phyloP scores from a whole-genome alignment of 2,797 vertebrate genomes.

The Hephaestus fuliginosus region DNA sequence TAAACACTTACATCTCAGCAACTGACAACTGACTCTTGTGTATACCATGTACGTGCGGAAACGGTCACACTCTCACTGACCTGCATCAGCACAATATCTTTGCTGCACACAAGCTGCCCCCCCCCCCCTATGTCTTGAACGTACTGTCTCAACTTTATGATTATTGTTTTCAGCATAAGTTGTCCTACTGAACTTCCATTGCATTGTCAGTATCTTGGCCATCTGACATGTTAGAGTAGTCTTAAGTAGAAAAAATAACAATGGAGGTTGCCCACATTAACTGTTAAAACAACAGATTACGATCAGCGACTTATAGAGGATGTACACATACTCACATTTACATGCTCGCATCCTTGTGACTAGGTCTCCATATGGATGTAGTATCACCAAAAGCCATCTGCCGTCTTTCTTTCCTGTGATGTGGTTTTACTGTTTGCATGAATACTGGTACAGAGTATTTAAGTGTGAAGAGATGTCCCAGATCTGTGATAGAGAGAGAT shows the following conservation, averaged over 20 bases:
- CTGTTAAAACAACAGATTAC: conserved; percentile 4
- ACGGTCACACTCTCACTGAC: neutral
- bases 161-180: neutral
- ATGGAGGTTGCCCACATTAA: neutral
- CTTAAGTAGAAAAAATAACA: neutral
- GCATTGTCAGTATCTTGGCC: neutral
- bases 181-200: neutral
- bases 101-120: neutral
- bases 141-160: no score
- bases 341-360: conserved; percentile 35
- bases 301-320: conserved; percentile 13
- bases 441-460: neutral
- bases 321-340: conserved; percentile 14
- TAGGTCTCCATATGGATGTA: neutral
- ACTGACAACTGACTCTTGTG: neutral
- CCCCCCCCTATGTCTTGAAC: no score
- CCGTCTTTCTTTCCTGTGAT: neutral
- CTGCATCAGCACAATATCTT: conserved; percentile 3
- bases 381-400: neutral
- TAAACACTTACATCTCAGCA: neutral
- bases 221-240: neutral
- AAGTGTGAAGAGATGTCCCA: neutral
- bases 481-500: neutral
- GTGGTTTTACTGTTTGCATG: conserved; percentile 4
- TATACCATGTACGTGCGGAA: neutral